Evolutionary conservation across 1,140 invertebrate species (phyloP).

Genomic region (Drosophila sturtevanti): DNA sequence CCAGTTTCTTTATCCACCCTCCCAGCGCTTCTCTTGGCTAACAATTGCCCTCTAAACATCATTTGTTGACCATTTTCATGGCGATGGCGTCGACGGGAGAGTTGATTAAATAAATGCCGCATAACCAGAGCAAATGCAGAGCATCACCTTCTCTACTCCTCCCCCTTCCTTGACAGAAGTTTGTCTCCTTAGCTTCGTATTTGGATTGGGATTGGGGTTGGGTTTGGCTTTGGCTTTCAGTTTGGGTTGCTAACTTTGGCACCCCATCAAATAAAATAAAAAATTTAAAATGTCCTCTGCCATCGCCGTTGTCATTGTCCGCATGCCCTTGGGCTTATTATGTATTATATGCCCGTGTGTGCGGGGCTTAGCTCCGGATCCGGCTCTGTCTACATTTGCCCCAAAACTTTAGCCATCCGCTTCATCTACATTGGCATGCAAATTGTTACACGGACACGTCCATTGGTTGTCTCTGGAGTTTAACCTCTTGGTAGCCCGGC

Average conservation of each 20-base stretch:
- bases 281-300: slow-evolving; percentile 62
- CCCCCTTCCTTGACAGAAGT: not conserved
- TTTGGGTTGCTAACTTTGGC: slow-evolving; percentile 18
- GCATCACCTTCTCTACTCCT: too few relatives aligned
- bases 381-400: not conserved
- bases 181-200: slow-evolving; percentile 11
- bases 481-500: slow-evolving; percentile 71
- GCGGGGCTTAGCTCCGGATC: not conserved
- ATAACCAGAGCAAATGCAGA: not conserved
- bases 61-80: slow-evolving; percentile 46
- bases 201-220: not conserved
- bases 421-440: slow-evolving; percentile 35
- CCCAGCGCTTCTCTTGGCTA: slow-evolving; percentile 40
- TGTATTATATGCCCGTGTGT: slow-evolving; percentile 45
- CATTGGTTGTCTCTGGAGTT: slow-evolving; percentile 65
- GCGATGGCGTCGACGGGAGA: slow-evolving; percentile 6
- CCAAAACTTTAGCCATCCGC: not conserved
- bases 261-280: slow-evolving; percentile 59
- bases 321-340: slow-evolving; percentile 78
- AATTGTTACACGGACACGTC: slow-evolving; percentile 60
- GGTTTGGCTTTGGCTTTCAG: slow-evolving; percentile 10
- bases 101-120: slow-evolving; percentile 58
- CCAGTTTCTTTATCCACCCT: slow-evolving; percentile 40
- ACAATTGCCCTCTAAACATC: slow-evolving; percentile 50
- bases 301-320: slow-evolving; percentile 36